These are phyloP conservation scores for Morone chrysops DNA, from an alignment of 2,113 vertebrate genomes.

Conservation along the genomic window DNA sequence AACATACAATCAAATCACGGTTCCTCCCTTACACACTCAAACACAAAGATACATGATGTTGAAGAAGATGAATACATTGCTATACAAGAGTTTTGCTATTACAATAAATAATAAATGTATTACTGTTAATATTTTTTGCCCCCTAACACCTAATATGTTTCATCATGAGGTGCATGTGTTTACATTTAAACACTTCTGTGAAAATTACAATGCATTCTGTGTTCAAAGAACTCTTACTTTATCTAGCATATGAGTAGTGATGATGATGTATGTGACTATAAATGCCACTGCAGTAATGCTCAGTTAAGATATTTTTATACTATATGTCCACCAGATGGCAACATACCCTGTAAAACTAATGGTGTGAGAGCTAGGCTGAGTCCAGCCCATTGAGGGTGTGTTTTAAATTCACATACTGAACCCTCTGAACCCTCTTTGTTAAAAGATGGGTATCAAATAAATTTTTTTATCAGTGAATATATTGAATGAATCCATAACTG, in stretches of 20 bases:
- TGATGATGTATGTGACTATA: slow-evolving; percentile 4
- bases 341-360: slow-evolving; percentile 31
- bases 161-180: not conserved
- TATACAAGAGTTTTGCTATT: not conserved
- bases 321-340: slow-evolving; percentile 67
- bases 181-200: not conserved
- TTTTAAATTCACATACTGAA: not conserved
- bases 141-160: not conserved
- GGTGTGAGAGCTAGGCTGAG: not conserved
- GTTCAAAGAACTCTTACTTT: not conserved
- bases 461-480: not conserved
- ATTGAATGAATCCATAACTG: not conserved
- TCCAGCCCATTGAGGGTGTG: slow-evolving; percentile 9
- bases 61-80: not conserved
- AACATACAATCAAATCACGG: not conserved
- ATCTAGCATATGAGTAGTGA: not conserved
- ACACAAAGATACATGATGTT: not conserved
- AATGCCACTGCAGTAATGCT: slow-evolving; percentile 66
- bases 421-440: not conserved
- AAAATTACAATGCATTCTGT: not conserved
- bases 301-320: not conserved
- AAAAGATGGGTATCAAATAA: not conserved
- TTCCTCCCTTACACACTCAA: not conserved
- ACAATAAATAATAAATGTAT: not conserved
- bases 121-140: not conserved